A percentile compares a stretch with the other conserved stretches of the same genome.
Evolutionary conservation across 2,888 invertebrate species (phyloP).

Genomic region (Andrena haemorrhoa): DNA sequence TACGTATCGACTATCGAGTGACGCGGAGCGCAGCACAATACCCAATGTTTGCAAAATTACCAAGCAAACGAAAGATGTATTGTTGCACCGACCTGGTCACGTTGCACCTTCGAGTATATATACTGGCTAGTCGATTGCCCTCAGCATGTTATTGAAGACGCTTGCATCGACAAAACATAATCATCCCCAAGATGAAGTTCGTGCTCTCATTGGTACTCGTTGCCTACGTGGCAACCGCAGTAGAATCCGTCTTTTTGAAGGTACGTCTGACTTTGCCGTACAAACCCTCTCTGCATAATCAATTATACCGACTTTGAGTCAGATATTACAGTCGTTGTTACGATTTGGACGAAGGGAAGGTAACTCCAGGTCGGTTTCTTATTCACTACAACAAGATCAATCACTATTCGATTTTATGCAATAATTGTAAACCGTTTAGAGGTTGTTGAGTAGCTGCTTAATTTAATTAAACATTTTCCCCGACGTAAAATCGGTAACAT

Average conservation of each 20-base stretch:
- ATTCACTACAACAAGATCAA: too few species aligned
- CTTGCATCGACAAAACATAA: background rate
- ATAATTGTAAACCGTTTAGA: too few species aligned
- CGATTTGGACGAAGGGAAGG: too few species aligned
- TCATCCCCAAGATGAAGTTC: background rate
- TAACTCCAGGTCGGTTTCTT: too few species aligned
- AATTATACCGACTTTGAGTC: too few species aligned
- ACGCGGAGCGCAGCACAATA: background rate
- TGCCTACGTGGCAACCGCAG: background rate
- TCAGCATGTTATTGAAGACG: background rate
- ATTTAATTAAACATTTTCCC: too few species aligned
- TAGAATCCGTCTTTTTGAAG: background rate
- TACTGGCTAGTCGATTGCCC: background rate
- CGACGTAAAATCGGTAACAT: too few species aligned
- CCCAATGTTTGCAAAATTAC: background rate
- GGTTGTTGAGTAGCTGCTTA: too few species aligned
- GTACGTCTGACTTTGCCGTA: background rate
- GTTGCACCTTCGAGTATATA: background rate
- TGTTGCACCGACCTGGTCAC: background rate
- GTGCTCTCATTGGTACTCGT: background rate
- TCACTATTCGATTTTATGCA: too few species aligned
- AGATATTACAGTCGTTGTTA: too few species aligned
- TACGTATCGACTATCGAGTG: background rate
- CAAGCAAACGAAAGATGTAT: background rate
- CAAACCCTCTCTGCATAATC: too few species aligned